Base-by-base conservation (phyloP, 2,113 vertebrate species). In the Theristicus caerulescens region DNA sequence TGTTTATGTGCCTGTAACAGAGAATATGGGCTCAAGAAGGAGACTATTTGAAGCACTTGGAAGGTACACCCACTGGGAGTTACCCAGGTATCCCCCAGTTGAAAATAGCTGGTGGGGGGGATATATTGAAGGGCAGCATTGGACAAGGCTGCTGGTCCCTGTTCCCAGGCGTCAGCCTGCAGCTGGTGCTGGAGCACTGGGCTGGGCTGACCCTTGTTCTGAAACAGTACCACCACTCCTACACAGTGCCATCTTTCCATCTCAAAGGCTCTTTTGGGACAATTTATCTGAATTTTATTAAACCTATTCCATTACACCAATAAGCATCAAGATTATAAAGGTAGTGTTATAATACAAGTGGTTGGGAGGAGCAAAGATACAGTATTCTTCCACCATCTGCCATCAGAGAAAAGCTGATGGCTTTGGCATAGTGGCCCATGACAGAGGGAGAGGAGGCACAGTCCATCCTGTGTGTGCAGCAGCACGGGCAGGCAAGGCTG, bases 361-460 rank as follows among this genome's bases (percentile, higher is more conserved):
- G 6, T 38, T 38, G 21, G 44, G 57, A 64, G 25, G 51, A 44
- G 15, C 34, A 32, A 51, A 49, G 49, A 13, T 18, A 19, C 6
- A 6, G 7, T 16, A n/a, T 25, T 22, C 9, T 83, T 46, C 34
- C 29, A n/a, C 51, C 32, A 24, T 69, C 34, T 72, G 72, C 51
- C 46, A 19, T 17, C 61, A 29, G 31, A 74, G n/a, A 49, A 19
- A 21, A 62, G 27, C 49, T 27, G 5, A 1, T 44, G 40, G 22
- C 52, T 89, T 67, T 66, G 29, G 51, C 7, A 2, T 5, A 13
- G 74, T 10, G 44, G 42, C 19, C 21, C 25, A 1, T 9, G 51
- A 27, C 29, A 21, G 22, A 21, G 29, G 6, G 20, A 25, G 34
- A 49, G 64, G 22, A 54, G 59, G 16, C 38, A 25, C 0, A 0